Conservation (phyloP, 2,797 vertebrate species). For the Garrulus glandarius region DNA sequence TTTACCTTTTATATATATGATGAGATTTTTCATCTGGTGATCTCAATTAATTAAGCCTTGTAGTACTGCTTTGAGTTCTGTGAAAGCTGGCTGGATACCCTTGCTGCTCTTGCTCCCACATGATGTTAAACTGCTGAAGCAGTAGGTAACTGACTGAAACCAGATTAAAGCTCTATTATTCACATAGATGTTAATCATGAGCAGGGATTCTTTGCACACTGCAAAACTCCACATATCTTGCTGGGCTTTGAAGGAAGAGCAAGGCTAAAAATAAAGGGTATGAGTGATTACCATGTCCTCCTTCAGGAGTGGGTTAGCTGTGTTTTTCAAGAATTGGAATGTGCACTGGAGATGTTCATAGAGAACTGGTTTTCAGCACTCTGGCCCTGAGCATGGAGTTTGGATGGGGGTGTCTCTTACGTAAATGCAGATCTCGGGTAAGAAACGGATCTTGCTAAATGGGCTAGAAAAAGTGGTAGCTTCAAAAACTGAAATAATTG, state of each 20-base stretch:
- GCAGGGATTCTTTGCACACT: background rate
- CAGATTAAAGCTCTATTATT: slow-evolving; percentile 59
- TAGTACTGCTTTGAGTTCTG: background rate
- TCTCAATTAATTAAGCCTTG: slow-evolving; percentile 49
- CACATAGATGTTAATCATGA: slow-evolving; percentile 45
- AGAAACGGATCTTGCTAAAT: background rate
- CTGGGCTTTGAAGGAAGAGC: slow-evolving; percentile 49
- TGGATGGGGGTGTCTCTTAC: background rate
- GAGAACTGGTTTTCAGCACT: background rate
- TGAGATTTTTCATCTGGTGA: slow-evolving; percentile 30
- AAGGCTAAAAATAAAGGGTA: slow-evolving; percentile 47
- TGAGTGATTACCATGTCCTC: slow-evolving; percentile 22
- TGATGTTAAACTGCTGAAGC: slow-evolving; percentile 45
- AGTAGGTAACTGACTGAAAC: slow-evolving; percentile 50
- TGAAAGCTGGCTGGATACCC: slow-evolving; percentile 33
- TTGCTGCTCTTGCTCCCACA: slow-evolving; percentile 14
- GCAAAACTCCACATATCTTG: background rate
- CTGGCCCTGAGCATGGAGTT: background rate
- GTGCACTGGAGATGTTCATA: background rate
- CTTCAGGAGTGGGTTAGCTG: slow-evolving; percentile 19
- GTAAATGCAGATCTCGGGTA: background rate
- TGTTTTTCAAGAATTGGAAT: background rate
- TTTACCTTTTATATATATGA: background rate
- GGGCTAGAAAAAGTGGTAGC: background rate
- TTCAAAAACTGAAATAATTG: background rate